Base-by-base conservation (phyloP, 2,113 vertebrate genomes). In the Aspidoscelis tigris region DNA sequence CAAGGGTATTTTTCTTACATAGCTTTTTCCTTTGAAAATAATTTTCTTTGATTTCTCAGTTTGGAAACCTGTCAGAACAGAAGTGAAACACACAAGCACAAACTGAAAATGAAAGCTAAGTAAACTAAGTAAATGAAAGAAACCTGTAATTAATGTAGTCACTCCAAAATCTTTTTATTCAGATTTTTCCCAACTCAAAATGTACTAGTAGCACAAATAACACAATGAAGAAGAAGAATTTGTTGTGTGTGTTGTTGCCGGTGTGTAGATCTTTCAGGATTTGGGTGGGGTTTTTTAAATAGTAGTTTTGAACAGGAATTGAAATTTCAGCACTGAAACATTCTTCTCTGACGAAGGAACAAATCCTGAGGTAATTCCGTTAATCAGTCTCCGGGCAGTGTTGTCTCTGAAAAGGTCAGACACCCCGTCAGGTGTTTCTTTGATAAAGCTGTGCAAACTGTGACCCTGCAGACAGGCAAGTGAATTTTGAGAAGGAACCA, bases 1-100 rank as follows among this genome's bases (percentile, higher is more conserved):
- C 44, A 18, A 18, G 64, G 66, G 79, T 76, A 64, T 61, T 74
- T 82, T 78, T 85, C 80, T 78, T 78, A 76, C 86, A 78, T 72
- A 83, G 0, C 70, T 44, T 47, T 79, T 82, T 89, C 78, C 9
- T 41, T 91, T 66, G 20, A 75, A 50, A 75, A 86, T 11, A 61
- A 75, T 39, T 9, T 33, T 44, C 85, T 88, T 39, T 87, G 55
- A 58, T 39, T 83, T 77, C 84, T 80, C 71, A 4, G 69, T 79
- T 68, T 26, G n/a, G 86, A 47, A 70, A 68, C 18, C 12, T 21
- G 33, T 66, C 66, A 33, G 33, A 33, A 33, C 58, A 43, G 41
- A 43, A 73, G 24, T 64, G 3, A 81, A 84, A 64, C 0, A 16
- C 0, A 16, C 41, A 14, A 33, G 41, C 43, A 71, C 68, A 78